These are phyloP conservation scores for Megalops atlanticus DNA, from an alignment of 2,113 vertebrate genomes.

Conservation along the genomic window DNA sequence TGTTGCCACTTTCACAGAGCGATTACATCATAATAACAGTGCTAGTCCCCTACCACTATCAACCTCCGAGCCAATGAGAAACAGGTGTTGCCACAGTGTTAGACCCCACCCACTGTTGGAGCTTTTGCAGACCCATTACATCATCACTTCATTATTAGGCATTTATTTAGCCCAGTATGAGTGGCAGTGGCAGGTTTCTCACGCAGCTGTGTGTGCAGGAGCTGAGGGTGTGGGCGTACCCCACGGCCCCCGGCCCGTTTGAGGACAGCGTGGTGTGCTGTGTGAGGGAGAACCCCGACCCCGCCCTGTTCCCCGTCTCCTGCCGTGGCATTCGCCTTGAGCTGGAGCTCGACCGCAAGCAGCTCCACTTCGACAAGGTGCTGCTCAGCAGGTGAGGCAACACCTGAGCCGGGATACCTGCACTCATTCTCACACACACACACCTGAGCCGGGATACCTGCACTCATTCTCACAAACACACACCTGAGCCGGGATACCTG, in stretches of 20 bases:
- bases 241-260: conserved; percentile 74
- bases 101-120: too few species aligned
- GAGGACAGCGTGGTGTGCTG: conserved; percentile 84
- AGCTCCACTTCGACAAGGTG: conserved; percentile 77
- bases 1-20: conserved; percentile 43
- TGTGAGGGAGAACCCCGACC: conserved; percentile 81
- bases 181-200: too few species aligned
- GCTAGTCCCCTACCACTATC: background rate
- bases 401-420: too few species aligned
- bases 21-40: background rate
- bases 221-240: conserved; percentile 85
- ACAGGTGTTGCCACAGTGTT: too few species aligned
- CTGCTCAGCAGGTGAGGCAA: conserved; percentile 78
- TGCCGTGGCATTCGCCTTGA: conserved; percentile 83
- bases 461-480: too few species aligned
- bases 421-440: background rate
- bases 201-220: too few species aligned
- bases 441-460: too few species aligned
- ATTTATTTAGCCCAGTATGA: background rate
- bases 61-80: background rate
- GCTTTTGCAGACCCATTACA: background rate
- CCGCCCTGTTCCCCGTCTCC: conserved; percentile 70
- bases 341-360: conserved; percentile 77
- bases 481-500: too few species aligned
- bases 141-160: background rate